phyloP scores from a whole-genome alignment of 2,888 invertebrate species.

The Cecidostiba fungosa region DNA sequence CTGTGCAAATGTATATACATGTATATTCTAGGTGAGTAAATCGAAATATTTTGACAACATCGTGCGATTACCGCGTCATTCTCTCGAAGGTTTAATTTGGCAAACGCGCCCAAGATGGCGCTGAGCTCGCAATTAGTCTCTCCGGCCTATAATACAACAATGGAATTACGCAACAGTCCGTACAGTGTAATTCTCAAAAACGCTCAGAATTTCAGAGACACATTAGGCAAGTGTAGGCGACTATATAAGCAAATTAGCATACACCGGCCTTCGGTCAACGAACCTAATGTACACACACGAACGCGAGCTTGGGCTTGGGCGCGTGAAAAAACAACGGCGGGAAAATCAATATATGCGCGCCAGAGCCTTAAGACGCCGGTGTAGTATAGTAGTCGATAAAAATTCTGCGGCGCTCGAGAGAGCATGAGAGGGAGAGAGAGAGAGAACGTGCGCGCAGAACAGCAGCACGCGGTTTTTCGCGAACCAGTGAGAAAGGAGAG shows the following conservation, averaged over 20 bases:
- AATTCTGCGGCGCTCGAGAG: conserved; percentile 54
- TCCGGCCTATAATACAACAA: not conserved
- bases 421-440: not conserved
- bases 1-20: too few species aligned
- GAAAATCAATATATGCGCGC: conserved; percentile 59
- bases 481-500: conserved; percentile 22
- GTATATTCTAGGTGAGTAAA: too few species aligned
- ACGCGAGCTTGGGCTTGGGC: not conserved
- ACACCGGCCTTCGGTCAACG: conserved; percentile 17
- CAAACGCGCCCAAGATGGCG: conserved; percentile 46
- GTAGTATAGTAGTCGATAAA: conserved; percentile 53
- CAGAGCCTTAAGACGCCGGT: conserved; percentile 47
- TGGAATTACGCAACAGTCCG: not conserved
- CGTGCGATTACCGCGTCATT: not conserved
- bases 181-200: not conserved
- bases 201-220: conserved; percentile 1
- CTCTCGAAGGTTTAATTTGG: conserved; percentile 17
- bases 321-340: conserved; percentile 23
- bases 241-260: conserved; percentile 9
- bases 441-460: conserved; percentile 15
- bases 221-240: not conserved
- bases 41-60: not conserved
- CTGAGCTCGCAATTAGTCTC: conserved; percentile 41
- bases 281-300: not conserved
- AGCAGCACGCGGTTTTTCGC: conserved; percentile 38